Evolutionary conservation across 2,113 vertebrate genomes (phyloP), one percentile per base, ranked within the genome.

Genomic region (Psittacula cyanocephala): DNA sequence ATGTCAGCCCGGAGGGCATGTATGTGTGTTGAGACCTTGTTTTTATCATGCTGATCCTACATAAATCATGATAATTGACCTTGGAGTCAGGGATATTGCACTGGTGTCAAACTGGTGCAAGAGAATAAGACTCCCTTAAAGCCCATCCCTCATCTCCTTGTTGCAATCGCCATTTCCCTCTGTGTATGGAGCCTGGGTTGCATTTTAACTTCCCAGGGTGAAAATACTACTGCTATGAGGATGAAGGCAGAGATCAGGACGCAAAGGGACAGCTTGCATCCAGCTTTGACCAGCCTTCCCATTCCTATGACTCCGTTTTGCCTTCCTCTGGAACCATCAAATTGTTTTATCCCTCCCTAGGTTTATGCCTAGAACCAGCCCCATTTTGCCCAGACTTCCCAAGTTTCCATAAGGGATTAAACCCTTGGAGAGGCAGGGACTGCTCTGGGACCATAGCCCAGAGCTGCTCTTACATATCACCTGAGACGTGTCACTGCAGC

Each of bases 111-210:
- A 50, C 1, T 3, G 60, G 17, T 27, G 23, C 43, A 23, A 37
- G 84, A 71, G 22, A 76, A 27, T 7, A 49, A 92, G 29, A 39
- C 7, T 11, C 2, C 31, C 57, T 64, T 6, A 43, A 86, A 60
- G 10, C 16, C 24, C 3, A 4, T 35, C 28, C 25, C 27, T 52
- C 19, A n/a, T 13, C 27, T 13, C 15, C 6, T 0, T 0, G 0
- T 76, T 77, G 11, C 11, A 14, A 6, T 39, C 18, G 11, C 4
- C 4, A 2, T 76, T 88, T 84, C 6, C 19, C 14, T 46, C 50
- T 0, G 4, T 7, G 24, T 10, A 65, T 47, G 10, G 20, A 35
- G 19, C 43, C 62, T 2, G 52, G 68, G 44, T 5, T 52, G 27
- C 8, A 44, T 83, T 93, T 88, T 52, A 37, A 62, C 17, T 71